These are phyloP conservation scores for Caenorhabditis sp. DNA, from an alignment of 2,888 invertebrate genomes.

Conservation along the genomic window DNA sequence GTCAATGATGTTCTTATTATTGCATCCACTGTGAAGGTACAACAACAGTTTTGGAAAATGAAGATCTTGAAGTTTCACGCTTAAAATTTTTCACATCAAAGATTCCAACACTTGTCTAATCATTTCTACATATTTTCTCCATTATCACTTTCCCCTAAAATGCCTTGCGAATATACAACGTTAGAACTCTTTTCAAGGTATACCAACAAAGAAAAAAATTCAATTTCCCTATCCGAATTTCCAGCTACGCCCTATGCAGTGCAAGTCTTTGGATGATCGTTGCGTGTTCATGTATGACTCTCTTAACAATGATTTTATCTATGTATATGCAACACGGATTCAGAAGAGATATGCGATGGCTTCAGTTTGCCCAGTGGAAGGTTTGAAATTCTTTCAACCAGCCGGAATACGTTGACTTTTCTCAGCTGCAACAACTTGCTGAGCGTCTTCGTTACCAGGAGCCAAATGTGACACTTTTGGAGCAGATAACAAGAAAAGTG, in stretches of 20 bases:
- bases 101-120: not conserved
- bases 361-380: conserved; percentile 45
- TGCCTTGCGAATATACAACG: not conserved
- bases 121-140: conserved; percentile 1
- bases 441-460: conserved; percentile 52
- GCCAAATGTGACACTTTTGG: conserved; percentile 51
- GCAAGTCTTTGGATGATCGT: conserved; percentile 56
- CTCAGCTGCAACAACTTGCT: conserved; percentile 45
- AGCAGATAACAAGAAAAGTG: conserved; percentile 47
- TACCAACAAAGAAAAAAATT: not conserved
- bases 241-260: conserved; percentile 52
- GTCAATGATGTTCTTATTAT: too few relatives aligned
- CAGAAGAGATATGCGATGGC: conserved; percentile 33
- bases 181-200: conserved; percentile 11
- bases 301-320: conserved; percentile 38
- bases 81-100: not conserved
- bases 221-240: not conserved
- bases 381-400: conserved; percentile 5
- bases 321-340: conserved; percentile 47
- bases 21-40: too few relatives aligned
- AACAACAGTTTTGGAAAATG: too few relatives aligned
- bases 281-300: conserved; percentile 48
- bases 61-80: too few relatives aligned
- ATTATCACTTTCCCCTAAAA: not conserved
- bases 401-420: not conserved